Evolutionary conservation across 2,888 invertebrate species (phyloP).

Genomic region (Podotricha telesiphe): DNA sequence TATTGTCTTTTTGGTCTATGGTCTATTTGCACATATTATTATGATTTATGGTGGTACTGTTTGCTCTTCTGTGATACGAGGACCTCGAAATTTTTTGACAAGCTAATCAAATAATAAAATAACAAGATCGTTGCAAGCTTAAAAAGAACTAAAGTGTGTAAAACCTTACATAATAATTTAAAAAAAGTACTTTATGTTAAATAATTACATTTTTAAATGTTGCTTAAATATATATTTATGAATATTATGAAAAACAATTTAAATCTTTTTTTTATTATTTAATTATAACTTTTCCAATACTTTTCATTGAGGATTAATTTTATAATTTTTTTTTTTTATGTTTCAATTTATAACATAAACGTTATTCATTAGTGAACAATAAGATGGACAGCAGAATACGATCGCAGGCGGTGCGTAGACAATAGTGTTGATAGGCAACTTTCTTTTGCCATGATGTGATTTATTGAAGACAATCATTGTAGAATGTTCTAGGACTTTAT

Average conservation of each 20-base stretch:
- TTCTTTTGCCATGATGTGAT: slow-evolving; percentile 53
- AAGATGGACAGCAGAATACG: slow-evolving; percentile 63
- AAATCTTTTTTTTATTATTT: neutral
- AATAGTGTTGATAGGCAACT: slow-evolving; percentile 79
- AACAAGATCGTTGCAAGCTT: too few relatives aligned
- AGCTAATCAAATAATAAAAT: too few relatives aligned
- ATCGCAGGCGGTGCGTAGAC: slow-evolving; percentile 70
- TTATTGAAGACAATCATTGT: neutral
- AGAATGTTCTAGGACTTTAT: neutral
- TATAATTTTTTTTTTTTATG: neutral
- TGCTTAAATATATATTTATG: neutral
- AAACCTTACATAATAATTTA: too few relatives aligned
- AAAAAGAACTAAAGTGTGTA: too few relatives aligned
- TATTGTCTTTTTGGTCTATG: too few relatives aligned
- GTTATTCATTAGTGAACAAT: slow-evolving; percentile 53
- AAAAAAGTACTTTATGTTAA: too few relatives aligned
- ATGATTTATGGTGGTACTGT: too few relatives aligned
- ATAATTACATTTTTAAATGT: too few relatives aligned
- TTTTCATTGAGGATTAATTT: neutral
- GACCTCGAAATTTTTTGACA: too few relatives aligned
- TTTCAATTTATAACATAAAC: slow-evolving; percentile 35
- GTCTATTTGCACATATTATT: too few relatives aligned
- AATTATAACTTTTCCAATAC: neutral
- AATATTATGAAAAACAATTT: neutral
- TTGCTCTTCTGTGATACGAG: too few relatives aligned